phyloP scores from a whole-genome alignment of 2,888 invertebrate species.

The Aproaerema taeniolella region DNA sequence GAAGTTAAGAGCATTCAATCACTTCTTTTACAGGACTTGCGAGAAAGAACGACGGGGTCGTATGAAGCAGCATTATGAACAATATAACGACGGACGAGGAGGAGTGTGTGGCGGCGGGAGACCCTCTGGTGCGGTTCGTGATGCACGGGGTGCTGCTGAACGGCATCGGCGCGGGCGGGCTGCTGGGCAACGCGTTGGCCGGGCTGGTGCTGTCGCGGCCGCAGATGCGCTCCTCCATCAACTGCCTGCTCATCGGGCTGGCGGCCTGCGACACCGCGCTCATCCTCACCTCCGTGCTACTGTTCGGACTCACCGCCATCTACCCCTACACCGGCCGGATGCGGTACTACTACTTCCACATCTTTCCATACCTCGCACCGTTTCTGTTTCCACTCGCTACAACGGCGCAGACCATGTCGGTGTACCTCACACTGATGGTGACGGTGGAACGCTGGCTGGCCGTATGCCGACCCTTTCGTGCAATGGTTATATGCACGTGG shows the following conservation, averaged over 20 bases:
- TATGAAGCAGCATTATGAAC: constrained; percentile 28
- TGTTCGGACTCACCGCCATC: constrained; percentile 92
- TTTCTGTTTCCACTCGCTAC: constrained; percentile 90
- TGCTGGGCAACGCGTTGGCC: constrained; percentile 93
- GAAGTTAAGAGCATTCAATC: too few relatives aligned
- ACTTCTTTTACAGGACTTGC: constrained; percentile 3
- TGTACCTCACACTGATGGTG: constrained; percentile 93
- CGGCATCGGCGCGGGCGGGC: constrained; percentile 87
- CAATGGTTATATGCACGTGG: constrained; percentile 94
- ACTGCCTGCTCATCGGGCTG: constrained; percentile 94
- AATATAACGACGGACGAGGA: constrained; percentile 30
- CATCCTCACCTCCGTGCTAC: constrained; percentile 88
- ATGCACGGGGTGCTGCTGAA: constrained; percentile 90
- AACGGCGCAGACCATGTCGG: constrained; percentile 94
- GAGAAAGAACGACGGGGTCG: constrained; percentile 21
- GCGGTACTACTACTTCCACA: constrained; percentile 86
- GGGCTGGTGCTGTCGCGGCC: constrained; percentile 94
- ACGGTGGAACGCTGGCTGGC: constrained; percentile 97
- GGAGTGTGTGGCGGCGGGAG: constrained; percentile 54
- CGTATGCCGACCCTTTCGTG: constrained; percentile 92
- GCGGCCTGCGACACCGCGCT: constrained; percentile 96
- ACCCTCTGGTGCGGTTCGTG: constrained; percentile 85
- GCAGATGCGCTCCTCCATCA: constrained; percentile 97
- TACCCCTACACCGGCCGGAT: constrained; percentile 88
- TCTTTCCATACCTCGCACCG: constrained; percentile 90